Conservation (phyloP, 2,888 invertebrate species). For the Limnephilus lunatus region DNA sequence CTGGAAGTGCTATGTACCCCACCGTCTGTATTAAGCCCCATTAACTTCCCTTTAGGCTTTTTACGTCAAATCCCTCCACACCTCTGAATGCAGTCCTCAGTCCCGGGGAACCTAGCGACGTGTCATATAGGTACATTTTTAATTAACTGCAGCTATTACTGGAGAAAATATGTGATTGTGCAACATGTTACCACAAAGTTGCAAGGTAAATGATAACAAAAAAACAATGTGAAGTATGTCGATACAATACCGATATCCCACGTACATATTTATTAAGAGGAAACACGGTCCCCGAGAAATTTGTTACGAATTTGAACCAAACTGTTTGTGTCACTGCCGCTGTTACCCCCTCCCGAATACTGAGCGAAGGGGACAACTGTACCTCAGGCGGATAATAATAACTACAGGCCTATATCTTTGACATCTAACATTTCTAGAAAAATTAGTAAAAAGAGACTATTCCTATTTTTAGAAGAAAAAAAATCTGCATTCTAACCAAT, state of each 20-base stretch:
- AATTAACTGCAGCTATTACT: not conserved
- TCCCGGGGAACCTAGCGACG: not conserved
- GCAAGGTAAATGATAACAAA: not conserved
- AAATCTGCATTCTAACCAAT: no score
- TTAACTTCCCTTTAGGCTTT: not conserved
- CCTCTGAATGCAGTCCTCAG: not conserved
- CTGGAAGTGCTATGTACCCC: not conserved
- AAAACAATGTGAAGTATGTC: not conserved
- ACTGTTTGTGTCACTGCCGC: no score
- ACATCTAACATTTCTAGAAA: no score
- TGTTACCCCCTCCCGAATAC: no score
- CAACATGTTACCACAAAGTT: not conserved
- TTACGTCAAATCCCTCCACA: not conserved
- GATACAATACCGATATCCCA: not conserved
- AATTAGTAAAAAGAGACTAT: no score
- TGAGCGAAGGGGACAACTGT: no score
- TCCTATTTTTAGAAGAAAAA: no score
- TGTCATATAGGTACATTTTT: not conserved
- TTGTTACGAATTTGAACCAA: no score
- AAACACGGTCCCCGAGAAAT: no score
- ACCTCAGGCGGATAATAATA: no score
- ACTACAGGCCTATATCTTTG: no score
- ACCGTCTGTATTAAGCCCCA: not conserved
- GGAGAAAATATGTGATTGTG: not conserved
- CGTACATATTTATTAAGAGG: no score